Percentiles rank a stretch among this genome's conserved stretches.
Conservation (phyloP, 2,113 vertebrate genomes). For the Oncorhynchus kisutch region DNA sequence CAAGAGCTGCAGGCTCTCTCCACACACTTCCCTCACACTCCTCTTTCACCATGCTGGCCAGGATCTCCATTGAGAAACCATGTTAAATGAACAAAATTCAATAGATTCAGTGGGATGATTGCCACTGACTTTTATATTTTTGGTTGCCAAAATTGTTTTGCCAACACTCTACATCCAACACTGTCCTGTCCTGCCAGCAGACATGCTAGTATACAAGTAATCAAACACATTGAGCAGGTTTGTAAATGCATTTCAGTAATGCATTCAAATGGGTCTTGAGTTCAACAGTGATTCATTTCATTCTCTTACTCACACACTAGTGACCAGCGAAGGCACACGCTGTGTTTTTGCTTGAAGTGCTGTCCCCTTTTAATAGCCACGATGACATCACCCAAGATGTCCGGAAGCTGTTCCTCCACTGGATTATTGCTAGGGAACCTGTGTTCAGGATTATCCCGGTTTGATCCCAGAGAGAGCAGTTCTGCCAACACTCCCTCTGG, state of each 20-base stretch:
- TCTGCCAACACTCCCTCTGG: background rate
- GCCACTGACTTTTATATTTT: background rate
- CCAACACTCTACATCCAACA: background rate
- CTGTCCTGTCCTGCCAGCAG: background rate
- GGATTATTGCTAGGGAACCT: background rate
- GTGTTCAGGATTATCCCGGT: background rate
- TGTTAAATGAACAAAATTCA: background rate
- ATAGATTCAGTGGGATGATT: background rate
- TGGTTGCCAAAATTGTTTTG: background rate
- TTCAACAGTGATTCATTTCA: background rate
- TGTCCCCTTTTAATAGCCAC: background rate
- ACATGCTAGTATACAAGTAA: background rate
- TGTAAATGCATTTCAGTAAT: background rate
- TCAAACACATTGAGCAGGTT: background rate
- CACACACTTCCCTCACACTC: slow-evolving; percentile 35
- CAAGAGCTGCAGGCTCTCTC: slow-evolving; percentile 52
- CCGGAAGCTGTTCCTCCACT: background rate
- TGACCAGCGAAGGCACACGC: no score
- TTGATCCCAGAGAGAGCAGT: background rate
- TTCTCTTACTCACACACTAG: background rate
- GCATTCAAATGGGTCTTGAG: background rate
- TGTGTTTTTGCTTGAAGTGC: background rate
- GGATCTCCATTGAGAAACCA: background rate
- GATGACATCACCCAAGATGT: slow-evolving; percentile 1
- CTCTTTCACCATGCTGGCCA: slow-evolving; percentile 10